Conservation (phyloP, 2,888 invertebrate species). For the Geophilus truncorum region DNA sequence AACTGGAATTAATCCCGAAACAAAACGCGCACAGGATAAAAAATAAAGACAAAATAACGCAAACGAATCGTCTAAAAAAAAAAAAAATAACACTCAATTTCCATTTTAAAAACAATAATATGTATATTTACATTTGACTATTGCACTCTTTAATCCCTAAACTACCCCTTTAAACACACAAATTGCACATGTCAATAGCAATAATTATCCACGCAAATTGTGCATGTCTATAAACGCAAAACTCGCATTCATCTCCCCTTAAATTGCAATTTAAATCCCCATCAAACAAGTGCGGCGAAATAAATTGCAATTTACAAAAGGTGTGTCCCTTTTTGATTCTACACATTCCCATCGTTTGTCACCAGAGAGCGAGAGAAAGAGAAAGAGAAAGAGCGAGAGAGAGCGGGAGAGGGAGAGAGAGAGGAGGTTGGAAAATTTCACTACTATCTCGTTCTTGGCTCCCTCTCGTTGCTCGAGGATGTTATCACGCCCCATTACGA, state of each 20-base stretch:
- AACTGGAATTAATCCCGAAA: background rate
- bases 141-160: too few species aligned
- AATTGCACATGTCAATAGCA: too few species aligned
- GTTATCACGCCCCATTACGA: constrained; percentile 20
- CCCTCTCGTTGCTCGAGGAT: constrained; percentile 11
- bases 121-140: too few species aligned
- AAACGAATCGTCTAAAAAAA: background rate
- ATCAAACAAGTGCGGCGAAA: background rate
- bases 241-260: background rate
- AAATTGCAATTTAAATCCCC: background rate
- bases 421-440: background rate
- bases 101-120: too few species aligned
- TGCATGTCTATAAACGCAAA: too few species aligned
- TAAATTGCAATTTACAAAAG: background rate
- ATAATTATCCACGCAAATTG: too few species aligned
- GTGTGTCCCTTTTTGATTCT: background rate
- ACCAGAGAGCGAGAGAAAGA: background rate
- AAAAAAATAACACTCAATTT: too few species aligned
- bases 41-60: background rate
- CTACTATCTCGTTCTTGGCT: background rate
- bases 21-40: background rate
- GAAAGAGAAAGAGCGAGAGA: background rate
- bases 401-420: background rate
- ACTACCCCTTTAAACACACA: too few species aligned
- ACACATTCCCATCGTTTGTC: background rate